Base-by-base conservation (phyloP, 2,113 vertebrate species). In the Chaetodon trifascialis region DNA sequence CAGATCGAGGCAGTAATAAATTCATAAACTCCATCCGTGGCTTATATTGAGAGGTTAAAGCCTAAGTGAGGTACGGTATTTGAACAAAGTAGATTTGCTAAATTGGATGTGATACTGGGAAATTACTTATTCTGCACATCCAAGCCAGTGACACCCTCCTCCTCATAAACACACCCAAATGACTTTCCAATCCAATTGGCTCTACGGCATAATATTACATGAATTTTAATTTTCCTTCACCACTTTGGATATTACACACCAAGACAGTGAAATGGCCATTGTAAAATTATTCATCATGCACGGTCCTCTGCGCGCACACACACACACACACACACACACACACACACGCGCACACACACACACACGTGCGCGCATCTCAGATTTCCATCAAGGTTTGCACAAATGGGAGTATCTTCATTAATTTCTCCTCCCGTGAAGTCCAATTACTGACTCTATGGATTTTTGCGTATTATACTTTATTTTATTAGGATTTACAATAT, bases 371-470 rank as follows among this genome's bases (percentile, higher is more conserved):
- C n/a, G n/a, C n/a, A n/a, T 56, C 42, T 77, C 55, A 54, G 16
- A 74, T 84, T 83, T 52, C 56, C 19, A 77, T 86, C 74, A 34
- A 71, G 44, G 59, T 79, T 64, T 73, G 25, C 34, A 66, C 60
- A 58, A 42, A 73, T 23, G 67, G 62, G 59, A 71, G 76, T 30
- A 66, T 79, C 49, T 77, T 78, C 84, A 88, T 89, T 88, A 73
- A 84, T 84, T 79, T 86, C 47, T 58, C 59, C 72, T 83, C 59
- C 56, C 59, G 63, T 85, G 46, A 89, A 92, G 92, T 89, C 90
- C 90, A 93, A 86, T 91, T 89, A 89, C 78, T 46, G 58, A 64
- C 70, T 54, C 4, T 73, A 80, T 77, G 66, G 63, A 75, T 72
- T 55, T 71, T 46, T 74, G 25, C 66, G 81, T 54, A 66, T 84